Conservation (phyloP, 1,140 invertebrate genomes). For the Trichonephila inaurata region DNA sequence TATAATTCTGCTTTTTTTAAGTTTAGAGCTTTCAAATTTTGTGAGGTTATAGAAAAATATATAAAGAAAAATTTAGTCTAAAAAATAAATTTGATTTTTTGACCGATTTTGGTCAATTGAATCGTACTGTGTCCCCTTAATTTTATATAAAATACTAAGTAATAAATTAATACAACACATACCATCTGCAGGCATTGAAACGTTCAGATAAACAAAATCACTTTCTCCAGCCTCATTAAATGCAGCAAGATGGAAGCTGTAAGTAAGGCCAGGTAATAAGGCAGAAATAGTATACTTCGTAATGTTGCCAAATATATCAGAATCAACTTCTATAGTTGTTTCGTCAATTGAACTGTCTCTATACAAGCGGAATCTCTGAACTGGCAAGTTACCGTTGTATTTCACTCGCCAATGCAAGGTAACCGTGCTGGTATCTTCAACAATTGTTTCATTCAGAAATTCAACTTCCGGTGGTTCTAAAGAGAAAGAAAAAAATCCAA, state of each 20-base stretch:
- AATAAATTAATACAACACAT: not conserved
- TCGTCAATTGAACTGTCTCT: conserved; percentile 60
- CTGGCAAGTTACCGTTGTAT: conserved; percentile 74
- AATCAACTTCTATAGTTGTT: conserved; percentile 71
- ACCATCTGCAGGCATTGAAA: conserved; percentile 78
- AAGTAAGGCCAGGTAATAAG: conserved; percentile 75
- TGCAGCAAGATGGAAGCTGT: conserved; percentile 73
- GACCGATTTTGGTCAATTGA: too few relatives aligned
- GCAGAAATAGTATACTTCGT: conserved; percentile 70
- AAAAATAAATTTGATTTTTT: too few relatives aligned
- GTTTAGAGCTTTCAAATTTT: too few relatives aligned
- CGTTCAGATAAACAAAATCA: conserved; percentile 76
- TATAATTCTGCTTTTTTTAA: too few relatives aligned
- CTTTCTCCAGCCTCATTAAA: conserved; percentile 73
- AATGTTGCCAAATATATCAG: conserved; percentile 72
- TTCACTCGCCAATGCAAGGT: conserved; percentile 73
- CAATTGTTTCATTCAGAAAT: conserved; percentile 58
- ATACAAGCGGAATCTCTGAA: conserved; percentile 72
- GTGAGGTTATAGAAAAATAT: too few relatives aligned
- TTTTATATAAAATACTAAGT: too few relatives aligned
- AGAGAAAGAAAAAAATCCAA: not conserved
- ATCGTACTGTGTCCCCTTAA: too few relatives aligned
- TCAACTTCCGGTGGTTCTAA: conserved; percentile 77
- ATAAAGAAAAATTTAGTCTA: too few relatives aligned
- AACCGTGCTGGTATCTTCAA: conserved; percentile 72